These are phyloP conservation scores for Hemicentrotus pulcherrimus DNA, from an alignment of 35 echinoderm and acorn worm species.

Conservation along the genomic window DNA sequence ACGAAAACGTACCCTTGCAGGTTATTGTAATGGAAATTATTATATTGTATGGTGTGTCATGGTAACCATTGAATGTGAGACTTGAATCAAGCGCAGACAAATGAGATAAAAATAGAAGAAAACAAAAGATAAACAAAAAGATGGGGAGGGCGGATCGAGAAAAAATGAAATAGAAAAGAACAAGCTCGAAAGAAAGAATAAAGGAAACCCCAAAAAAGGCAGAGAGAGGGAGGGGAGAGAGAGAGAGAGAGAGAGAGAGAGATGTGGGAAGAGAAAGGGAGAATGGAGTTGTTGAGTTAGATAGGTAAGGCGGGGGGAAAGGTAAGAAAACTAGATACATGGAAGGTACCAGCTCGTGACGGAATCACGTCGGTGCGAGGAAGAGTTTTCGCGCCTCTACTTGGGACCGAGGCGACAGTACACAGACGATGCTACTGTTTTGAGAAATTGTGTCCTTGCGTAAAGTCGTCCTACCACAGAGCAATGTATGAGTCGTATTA, in stretches of 20 bases:
- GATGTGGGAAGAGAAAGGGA: not conserved
- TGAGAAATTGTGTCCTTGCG: not conserved
- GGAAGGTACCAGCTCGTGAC: constrained; percentile 23
- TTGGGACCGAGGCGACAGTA: not conserved
- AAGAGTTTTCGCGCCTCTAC: constrained; percentile 14
- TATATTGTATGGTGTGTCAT: no score
- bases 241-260: not conserved
- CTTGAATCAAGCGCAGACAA: no score
- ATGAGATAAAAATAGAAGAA: no score
- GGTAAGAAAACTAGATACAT: not conserved
- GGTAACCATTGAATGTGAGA: no score
- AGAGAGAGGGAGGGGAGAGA: not conserved
- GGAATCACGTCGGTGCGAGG: constrained; percentile 1
- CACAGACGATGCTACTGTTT: not conserved
- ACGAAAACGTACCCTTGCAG: no score
- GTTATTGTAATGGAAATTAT: no score
- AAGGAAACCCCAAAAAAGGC: not conserved
- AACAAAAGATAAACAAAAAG: no score
- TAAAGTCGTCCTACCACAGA: not conserved
- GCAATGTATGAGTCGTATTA: no score
- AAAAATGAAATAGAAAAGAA: no score
- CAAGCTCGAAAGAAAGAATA: not conserved
- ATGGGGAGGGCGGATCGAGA: no score
- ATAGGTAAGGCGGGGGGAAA: not conserved
- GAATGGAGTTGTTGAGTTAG: not conserved